A percentile compares a stretch with the other conserved stretches of the same genome.
phyloP scores from a whole-genome alignment of 2,113 vertebrate species.

The Brachyhypopomus gauderio region DNA sequence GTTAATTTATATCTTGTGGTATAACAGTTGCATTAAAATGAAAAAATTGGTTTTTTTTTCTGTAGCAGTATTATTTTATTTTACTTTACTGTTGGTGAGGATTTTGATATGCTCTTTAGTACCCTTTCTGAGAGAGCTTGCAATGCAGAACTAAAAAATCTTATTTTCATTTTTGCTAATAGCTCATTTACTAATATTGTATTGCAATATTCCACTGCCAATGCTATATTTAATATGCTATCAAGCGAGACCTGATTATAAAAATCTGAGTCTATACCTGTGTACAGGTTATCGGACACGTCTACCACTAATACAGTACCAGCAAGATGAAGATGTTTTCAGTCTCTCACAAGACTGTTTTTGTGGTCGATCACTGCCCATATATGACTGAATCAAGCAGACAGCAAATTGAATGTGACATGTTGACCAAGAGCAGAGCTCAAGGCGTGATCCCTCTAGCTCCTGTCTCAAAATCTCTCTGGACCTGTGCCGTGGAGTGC shows the following conservation, averaged over 20 bases:
- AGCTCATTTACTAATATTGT: too few species aligned
- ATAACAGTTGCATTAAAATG: too few species aligned
- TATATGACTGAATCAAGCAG: conserved; percentile 98
- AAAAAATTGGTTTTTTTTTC: too few species aligned
- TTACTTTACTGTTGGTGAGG: too few species aligned
- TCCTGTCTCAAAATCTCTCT: conserved; percentile 94
- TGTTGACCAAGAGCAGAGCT: conserved; percentile 91
- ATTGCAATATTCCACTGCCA: too few species aligned
- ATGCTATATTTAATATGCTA: not conserved
- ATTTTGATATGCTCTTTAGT: too few species aligned
- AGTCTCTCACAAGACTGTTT: conserved; percentile 96
- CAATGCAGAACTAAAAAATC: too few species aligned
- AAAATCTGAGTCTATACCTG: not conserved
- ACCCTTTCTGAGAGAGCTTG: too few species aligned
- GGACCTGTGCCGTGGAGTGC: conserved; percentile 97
- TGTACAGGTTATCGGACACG: not conserved
- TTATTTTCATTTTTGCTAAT: too few species aligned
- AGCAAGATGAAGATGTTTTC: conserved; percentile 92
- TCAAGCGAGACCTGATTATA: not conserved
- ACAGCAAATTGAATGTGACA: conserved; percentile 97
- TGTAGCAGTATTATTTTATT: too few species aligned
- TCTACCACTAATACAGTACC: not conserved
- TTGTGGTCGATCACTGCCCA: conserved; percentile 97
- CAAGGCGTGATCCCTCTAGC: conserved; percentile 95
- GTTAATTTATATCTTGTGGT: too few species aligned